Conservation (phyloP, 2,113 vertebrate species). For the Chloebia gouldiae region DNA sequence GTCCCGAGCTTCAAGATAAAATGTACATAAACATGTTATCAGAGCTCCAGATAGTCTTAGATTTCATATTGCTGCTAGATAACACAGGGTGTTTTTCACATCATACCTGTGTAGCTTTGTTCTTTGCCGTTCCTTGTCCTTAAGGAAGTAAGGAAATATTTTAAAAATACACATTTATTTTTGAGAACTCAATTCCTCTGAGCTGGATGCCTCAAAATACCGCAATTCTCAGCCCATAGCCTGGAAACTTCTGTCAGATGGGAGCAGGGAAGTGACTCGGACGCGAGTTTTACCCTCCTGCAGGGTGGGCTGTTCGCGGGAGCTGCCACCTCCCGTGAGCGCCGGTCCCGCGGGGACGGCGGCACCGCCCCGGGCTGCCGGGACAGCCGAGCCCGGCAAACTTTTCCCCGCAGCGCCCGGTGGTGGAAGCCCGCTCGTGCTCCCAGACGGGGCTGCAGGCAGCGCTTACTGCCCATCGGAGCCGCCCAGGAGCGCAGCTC, state of each 20-base stretch:
- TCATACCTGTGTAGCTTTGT: not conserved
- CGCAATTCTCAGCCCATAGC: fast-evolving
- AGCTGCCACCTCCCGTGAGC: fast-evolving
- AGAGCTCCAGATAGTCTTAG: not conserved
- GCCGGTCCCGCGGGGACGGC: too few relatives aligned
- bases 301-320: fast-evolving
- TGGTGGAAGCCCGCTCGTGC: fast-evolving
- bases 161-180: not conserved
- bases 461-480: not conserved
- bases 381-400: not conserved
- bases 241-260: fast-evolving
- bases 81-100: fast-evolving
- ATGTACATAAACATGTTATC: fast-evolving
- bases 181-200: not conserved
- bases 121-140: not conserved
- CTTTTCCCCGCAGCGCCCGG: not conserved
- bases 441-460: not conserved
- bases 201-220: not conserved
- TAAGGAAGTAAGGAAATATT: not conserved
- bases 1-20: not conserved
- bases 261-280: fast-evolving
- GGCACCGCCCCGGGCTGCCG: too few relatives aligned
- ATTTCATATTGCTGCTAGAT: not conserved
- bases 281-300: not conserved
- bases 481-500: too few relatives aligned